These are phyloP conservation scores for Melinaea menophilus DNA, from an alignment of 2,888 invertebrate species.

Conservation along the genomic window DNA sequence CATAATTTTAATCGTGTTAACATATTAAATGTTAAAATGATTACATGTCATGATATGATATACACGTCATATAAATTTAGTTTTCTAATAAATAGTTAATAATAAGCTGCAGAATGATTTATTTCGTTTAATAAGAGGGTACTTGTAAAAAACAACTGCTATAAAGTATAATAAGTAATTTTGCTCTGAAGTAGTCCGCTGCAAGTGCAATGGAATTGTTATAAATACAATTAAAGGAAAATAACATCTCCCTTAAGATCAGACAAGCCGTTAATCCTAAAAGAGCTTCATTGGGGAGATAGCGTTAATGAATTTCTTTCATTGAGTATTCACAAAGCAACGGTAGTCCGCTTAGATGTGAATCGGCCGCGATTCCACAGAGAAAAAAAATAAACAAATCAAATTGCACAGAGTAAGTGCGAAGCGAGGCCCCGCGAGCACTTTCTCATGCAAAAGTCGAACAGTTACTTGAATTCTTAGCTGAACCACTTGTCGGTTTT, in stretches of 20 bases:
- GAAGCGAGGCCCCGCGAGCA: slow-evolving; percentile 64
- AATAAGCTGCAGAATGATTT: too few relatives aligned
- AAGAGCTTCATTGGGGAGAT: slow-evolving; percentile 47
- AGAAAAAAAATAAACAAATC: slow-evolving; percentile 64
- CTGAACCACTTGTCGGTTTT: slow-evolving; percentile 77
- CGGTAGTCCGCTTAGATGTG: slow-evolving; percentile 53
- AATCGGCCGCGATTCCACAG: slow-evolving; percentile 51
- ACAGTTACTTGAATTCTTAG: slow-evolving; percentile 77
- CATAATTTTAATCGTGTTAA: too few relatives aligned
- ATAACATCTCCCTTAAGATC: slow-evolving; percentile 36
- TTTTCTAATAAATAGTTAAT: too few relatives aligned
- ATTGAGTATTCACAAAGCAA: slow-evolving; percentile 65
- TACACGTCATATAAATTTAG: too few relatives aligned
- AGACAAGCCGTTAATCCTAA: slow-evolving; percentile 46
- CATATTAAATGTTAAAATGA: too few relatives aligned
- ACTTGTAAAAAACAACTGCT: slow-evolving; percentile 4
- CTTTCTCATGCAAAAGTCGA: slow-evolving; percentile 78
- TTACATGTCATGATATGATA: too few relatives aligned
- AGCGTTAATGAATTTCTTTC: slow-evolving; percentile 67
- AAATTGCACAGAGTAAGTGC: slow-evolving; percentile 63
- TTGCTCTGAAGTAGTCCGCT: not conserved
- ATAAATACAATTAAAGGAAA: slow-evolving; percentile 21
- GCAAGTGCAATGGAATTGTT: not conserved
- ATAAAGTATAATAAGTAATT: slow-evolving; percentile 15
- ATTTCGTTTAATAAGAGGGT: too few relatives aligned